Conservation (phyloP, 2,888 invertebrate genomes). For the Phoronis australis region DNA sequence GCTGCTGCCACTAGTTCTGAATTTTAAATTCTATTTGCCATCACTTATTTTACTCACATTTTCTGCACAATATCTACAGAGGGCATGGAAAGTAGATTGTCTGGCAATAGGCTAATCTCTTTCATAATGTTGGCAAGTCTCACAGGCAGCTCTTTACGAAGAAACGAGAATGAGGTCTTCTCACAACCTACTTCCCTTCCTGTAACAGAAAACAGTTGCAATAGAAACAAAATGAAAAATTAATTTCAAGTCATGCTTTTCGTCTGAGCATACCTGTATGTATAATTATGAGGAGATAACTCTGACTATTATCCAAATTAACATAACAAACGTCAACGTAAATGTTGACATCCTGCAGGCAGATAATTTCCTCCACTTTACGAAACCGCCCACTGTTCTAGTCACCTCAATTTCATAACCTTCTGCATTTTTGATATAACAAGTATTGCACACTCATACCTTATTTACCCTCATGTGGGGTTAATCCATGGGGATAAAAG, state of each 20-base stretch:
- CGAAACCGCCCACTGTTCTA: too few species aligned
- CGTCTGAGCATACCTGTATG: background rate
- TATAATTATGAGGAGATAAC: conserved; percentile 2
- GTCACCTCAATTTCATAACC: too few species aligned
- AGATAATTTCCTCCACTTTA: too few species aligned
- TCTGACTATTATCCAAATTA: background rate
- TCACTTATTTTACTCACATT: conserved; percentile 47
- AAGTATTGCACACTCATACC: too few species aligned
- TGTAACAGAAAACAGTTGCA: too few species aligned
- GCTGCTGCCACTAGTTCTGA: too few species aligned
- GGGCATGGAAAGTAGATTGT: conserved; percentile 85
- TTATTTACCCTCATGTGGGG: too few species aligned
- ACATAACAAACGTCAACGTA: background rate
- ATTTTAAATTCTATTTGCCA: too few species aligned
- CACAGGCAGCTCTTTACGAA: conserved; percentile 97
- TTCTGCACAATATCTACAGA: conserved; percentile 85
- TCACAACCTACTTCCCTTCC: conserved; percentile 54
- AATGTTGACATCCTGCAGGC: too few species aligned
- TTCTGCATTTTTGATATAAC: too few species aligned
- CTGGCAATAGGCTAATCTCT: conserved; percentile 92
- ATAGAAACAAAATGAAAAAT: background rate
- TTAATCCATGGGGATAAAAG: too few species aligned
- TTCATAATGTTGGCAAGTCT: conserved; percentile 99
- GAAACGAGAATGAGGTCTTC: conserved; percentile 84
- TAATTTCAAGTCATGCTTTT: background rate